Evolutionary conservation across 2,888 invertebrate species (phyloP).

Genomic region (Drosophila nr. medialis): DNA sequence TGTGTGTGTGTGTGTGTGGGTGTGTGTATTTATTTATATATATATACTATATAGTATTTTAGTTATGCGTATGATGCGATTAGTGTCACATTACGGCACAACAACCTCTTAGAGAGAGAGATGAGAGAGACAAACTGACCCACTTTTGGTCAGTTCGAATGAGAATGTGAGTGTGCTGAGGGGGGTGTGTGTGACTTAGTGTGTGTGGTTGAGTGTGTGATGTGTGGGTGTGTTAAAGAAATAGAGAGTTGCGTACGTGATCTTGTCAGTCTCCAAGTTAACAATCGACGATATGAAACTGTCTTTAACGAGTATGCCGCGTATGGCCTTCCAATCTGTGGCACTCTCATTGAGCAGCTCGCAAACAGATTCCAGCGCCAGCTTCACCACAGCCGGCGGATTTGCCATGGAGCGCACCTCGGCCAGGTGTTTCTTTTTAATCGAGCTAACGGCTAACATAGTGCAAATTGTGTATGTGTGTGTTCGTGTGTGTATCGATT

Average conservation of each 20-base stretch:
- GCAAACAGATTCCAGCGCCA: slow-evolving; percentile 97
- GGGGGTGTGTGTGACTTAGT: slow-evolving; percentile 4
- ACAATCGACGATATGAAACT: slow-evolving; percentile 97
- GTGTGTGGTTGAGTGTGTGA: background rate
- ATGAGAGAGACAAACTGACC: background rate
- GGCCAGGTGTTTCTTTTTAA: slow-evolving; percentile 97
- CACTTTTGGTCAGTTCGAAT: slow-evolving; percentile 14
- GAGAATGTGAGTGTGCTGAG: slow-evolving; percentile 17
- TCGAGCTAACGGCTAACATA: slow-evolving; percentile 93
- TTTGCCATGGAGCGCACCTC: slow-evolving; percentile 97
- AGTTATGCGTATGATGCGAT: slow-evolving; percentile 39
- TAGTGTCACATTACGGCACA: slow-evolving; percentile 48
- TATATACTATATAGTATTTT: slow-evolving; percentile 32
- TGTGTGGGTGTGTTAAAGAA: slow-evolving; percentile 25
- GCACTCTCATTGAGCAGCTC: slow-evolving; percentile 95
- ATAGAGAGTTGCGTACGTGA: slow-evolving; percentile 89
- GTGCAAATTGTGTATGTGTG: slow-evolving; percentile 29
- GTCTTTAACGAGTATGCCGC: slow-evolving; percentile 96
- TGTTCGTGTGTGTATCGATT: slow-evolving; percentile 30
- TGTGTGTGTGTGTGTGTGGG: slow-evolving; percentile 12
- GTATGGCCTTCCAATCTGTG: slow-evolving; percentile 97
- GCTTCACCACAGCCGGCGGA: slow-evolving; percentile 95
- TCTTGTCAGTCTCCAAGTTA: slow-evolving; percentile 96
- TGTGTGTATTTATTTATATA: slow-evolving; percentile 19
- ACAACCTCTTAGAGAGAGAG: slow-evolving; percentile 32